Evolutionary conservation across 2,888 invertebrate genomes (phyloP).

Genomic region (Drosophila villosipedis): DNA sequence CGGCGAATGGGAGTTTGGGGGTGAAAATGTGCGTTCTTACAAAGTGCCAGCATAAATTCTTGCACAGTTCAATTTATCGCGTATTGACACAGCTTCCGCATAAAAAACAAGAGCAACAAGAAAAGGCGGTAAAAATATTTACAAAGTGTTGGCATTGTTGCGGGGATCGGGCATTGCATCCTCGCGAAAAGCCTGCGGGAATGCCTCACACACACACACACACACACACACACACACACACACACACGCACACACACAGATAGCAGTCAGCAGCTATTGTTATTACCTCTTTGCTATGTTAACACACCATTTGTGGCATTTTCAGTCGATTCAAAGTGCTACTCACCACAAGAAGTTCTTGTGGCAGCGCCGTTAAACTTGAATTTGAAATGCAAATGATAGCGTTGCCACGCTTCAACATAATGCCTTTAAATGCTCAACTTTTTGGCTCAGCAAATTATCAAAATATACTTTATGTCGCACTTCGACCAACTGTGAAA

Average conservation of each 20-base stretch:
- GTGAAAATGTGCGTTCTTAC: conserved; percentile 47
- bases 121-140: conserved; percentile 72
- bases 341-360: conserved; percentile 26
- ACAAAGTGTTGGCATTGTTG: conserved; percentile 56
- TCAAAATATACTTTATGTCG: conserved; percentile 72
- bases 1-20: not conserved
- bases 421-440: conserved; percentile 51
- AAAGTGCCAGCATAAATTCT: conserved; percentile 76
- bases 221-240: conserved; percentile 1
- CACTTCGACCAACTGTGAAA: conserved; percentile 35
- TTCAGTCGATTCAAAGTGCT: conserved; percentile 61
- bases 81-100: conserved; percentile 73
- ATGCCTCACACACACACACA: conserved; percentile 23
- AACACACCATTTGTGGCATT: conserved; percentile 78
- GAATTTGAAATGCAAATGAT: conserved; percentile 76
- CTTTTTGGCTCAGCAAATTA: conserved; percentile 67
- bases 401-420: conserved; percentile 8
- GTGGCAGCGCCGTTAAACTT: conserved; percentile 48
- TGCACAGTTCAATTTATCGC: conserved; percentile 77
- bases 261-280: conserved; percentile 61
- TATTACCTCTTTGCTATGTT: conserved; percentile 80
- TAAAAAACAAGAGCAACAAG: conserved; percentile 26
- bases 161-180: conserved; percentile 20
- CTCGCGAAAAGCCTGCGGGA: conserved; percentile 40
- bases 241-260: conserved; percentile 23